Percentiles rank a stretch among this genome's conserved stretches.
Evolutionary conservation across 1,140 invertebrate species (phyloP).

Genomic region (Cotesia glomerata): DNA sequence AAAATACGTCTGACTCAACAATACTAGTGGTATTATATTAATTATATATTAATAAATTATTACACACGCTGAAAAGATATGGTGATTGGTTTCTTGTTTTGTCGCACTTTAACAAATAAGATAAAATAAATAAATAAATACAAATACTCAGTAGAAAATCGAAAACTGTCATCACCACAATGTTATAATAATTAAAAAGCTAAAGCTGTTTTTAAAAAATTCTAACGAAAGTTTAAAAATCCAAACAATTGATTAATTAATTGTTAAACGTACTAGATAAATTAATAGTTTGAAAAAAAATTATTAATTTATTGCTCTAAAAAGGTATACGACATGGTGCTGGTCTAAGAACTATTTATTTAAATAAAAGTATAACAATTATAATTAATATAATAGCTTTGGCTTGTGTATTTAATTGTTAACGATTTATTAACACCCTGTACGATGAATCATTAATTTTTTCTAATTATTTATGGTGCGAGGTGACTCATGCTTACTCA

Average conservation of each 20-base stretch:
- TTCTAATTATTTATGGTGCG: too few species aligned
- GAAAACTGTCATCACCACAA: background rate
- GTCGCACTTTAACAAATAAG: too few species aligned
- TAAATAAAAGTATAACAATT: background rate
- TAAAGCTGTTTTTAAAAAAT: too few species aligned
- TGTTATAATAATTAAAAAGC: too few species aligned
- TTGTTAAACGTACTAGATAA: background rate
- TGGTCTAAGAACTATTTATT: background rate
- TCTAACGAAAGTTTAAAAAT: too few species aligned
- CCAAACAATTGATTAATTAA: too few species aligned
- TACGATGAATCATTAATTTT: background rate
- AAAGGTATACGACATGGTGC: background rate
- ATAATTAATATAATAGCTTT: background rate
- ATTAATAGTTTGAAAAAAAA: background rate
- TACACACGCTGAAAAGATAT: slow-evolving; percentile 5
- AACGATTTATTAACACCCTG: background rate
- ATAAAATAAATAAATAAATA: background rate
- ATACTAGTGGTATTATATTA: background rate
- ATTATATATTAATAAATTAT: background rate
- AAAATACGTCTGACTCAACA: background rate
- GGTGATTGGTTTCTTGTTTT: background rate
- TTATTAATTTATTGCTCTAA: background rate
- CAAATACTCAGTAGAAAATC: background rate
- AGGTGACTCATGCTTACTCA: background rate
- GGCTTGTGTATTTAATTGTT: background rate